These are phyloP conservation scores for Cyprinodon variegatus DNA, from an alignment of 2,113 vertebrate species.

Conservation along the genomic window DNA sequence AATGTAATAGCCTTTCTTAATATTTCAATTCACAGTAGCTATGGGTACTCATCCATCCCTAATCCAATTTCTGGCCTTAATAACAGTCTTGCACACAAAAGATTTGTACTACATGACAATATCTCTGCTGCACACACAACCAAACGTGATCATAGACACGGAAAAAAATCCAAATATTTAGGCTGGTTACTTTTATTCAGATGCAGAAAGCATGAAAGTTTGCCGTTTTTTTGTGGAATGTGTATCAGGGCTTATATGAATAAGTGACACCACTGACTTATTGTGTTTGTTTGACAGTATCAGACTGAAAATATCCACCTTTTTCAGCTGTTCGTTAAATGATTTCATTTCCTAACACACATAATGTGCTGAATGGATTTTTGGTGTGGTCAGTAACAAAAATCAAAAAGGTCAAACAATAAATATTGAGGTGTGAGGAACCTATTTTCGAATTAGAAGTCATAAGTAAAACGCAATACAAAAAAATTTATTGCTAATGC, in stretches of 20 bases:
- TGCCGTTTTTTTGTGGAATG: conserved; percentile 29
- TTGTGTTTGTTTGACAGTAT: conserved; percentile 20
- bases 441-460: background rate
- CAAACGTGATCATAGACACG: conserved; percentile 1
- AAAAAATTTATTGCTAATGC: conserved; percentile 1
- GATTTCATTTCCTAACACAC: conserved; percentile 21
- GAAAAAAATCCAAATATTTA: conserved; percentile 4
- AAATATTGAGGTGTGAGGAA: conserved; percentile 10
- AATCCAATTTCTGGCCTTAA: conserved; percentile 67
- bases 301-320: conserved; percentile 45
- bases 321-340: conserved; percentile 14
- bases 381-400: conserved; percentile 36
- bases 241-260: conserved; percentile 23
- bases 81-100: conserved; percentile 48
- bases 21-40: conserved; percentile 58
- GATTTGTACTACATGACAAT: conserved; percentile 24
- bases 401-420: conserved; percentile 8
- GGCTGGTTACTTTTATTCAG: conserved; percentile 29
- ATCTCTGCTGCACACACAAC: conserved; percentile 16
- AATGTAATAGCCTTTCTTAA: conserved; percentile 28
- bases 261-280: conserved; percentile 12
- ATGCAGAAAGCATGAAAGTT: conserved; percentile 35
- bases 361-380: conserved; percentile 28
- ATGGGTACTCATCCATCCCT: conserved; percentile 56
- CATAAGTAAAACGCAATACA: background rate